phyloP scores from a whole-genome alignment of 2,888 invertebrate species.

The Brachylomia viminalis region DNA sequence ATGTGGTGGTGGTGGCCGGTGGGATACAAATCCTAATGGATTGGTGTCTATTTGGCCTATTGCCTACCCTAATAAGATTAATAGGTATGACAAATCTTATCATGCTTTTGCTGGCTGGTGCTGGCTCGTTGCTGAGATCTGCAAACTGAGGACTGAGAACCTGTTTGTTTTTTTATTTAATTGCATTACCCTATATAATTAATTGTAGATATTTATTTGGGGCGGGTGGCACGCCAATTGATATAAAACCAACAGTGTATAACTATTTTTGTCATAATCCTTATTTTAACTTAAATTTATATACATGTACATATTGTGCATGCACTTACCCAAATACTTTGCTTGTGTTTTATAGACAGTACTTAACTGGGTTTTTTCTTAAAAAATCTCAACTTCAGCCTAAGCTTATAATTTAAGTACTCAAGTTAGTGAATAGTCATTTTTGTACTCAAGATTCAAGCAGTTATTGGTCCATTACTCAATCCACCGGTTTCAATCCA shows the following conservation, averaged over 20 bases:
- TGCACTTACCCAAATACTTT: conserved; percentile 23
- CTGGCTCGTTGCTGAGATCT: too few species aligned
- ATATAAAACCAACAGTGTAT: neutral
- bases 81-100: neutral
- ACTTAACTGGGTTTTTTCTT: conserved; percentile 4
- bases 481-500: neutral
- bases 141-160: neutral
- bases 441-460: neutral
- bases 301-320: neutral
- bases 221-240: neutral
- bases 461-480: neutral
- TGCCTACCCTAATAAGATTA: neutral
- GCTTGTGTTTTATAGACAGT: conserved; percentile 35
- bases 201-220: neutral
- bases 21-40: neutral
- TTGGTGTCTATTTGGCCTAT: neutral
- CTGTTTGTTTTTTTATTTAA: neutral
- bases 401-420: neutral
- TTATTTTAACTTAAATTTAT: neutral
- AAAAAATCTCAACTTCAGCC: conserved; percentile 9
- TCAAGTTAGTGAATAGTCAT: neutral
- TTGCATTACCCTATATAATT: neutral
- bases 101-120: too few species aligned
- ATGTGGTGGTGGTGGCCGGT: neutral
- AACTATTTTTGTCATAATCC: neutral